Conservation (phyloP, 1,140 invertebrate species). For the Magallana angulata region DNA sequence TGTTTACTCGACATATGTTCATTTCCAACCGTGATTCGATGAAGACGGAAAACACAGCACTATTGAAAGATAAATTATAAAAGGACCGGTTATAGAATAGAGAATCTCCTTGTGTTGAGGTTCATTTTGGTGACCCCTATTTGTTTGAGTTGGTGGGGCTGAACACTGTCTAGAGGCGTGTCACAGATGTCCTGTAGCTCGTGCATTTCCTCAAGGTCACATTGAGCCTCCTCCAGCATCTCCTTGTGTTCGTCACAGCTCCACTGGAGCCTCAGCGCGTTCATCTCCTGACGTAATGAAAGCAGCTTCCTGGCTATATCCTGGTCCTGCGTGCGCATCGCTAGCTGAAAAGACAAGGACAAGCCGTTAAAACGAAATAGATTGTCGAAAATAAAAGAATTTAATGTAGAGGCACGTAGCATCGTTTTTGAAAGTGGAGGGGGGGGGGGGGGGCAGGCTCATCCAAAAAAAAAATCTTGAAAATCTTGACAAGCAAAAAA, state of each 20-base stretch:
- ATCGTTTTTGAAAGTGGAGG: no score
- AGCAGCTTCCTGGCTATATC: conserved; percentile 38
- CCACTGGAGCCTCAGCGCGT: conserved; percentile 38
- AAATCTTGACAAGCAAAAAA: no score
- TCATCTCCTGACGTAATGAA: conserved; percentile 39
- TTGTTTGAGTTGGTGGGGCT: conserved; percentile 40
- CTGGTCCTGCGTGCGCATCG: conserved; percentile 42
- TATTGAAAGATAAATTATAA: no score
- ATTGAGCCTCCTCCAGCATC: conserved; percentile 44
- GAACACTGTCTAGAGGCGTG: conserved; percentile 14
- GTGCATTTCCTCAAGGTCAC: conserved; percentile 45
- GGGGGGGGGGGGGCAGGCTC: no score
- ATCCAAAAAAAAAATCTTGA: no score
- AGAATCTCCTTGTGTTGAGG: conserved; percentile 39
- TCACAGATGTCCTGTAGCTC: conserved; percentile 49
- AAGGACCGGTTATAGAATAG: conserved; percentile 15
- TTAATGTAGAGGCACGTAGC: no score
- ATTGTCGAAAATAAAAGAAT: no score
- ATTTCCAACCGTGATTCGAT: no score
- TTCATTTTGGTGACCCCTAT: conserved; percentile 46
- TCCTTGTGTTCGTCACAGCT: conserved; percentile 50
- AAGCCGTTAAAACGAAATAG: no score
- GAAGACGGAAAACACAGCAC: no score
- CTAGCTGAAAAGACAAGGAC: conserved; percentile 17
- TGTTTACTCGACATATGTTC: no score